A percentile compares a stretch with the other conserved stretches of the same genome.
Evolutionary conservation across 2,888 invertebrate species (phyloP).

Genomic region (Melitaea athalia): DNA sequence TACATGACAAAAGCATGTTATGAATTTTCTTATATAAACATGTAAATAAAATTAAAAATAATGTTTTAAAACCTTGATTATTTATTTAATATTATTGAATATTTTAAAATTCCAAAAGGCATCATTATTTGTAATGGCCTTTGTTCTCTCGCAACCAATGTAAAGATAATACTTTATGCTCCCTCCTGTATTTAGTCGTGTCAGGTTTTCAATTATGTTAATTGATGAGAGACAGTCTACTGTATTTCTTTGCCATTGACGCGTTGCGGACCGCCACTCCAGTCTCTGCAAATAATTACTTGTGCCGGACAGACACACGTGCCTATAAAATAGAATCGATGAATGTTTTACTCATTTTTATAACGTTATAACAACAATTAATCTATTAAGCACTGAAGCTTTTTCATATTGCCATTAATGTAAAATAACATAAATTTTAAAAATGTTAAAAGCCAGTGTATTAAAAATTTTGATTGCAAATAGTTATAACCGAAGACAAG

Average conservation of each 20-base stretch:
- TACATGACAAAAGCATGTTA: no score
- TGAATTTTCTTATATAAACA: no score
- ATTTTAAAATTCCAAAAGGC: constrained; percentile 21
- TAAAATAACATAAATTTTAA: neutral
- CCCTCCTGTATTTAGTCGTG: constrained; percentile 43
- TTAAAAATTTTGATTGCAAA: neutral
- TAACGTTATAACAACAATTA: neutral
- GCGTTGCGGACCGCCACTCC: constrained; percentile 46
- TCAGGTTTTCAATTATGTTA: constrained; percentile 64
- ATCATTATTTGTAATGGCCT: constrained; percentile 32
- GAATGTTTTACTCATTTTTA: constrained; percentile 17
- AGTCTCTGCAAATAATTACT: constrained; percentile 42
- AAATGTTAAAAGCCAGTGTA: neutral
- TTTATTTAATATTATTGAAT: no score
- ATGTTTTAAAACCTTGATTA: no score
- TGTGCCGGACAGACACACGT: constrained; percentile 19
- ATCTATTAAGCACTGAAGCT: neutral
- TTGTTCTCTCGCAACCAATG: constrained; percentile 24
- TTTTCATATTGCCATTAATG: neutral
- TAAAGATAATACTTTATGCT: constrained; percentile 39
- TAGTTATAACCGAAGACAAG: no score
- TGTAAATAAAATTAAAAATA: no score
- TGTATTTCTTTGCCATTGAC: constrained; percentile 57
- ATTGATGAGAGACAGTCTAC: constrained; percentile 49
- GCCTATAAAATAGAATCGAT: constrained; percentile 19